These are phyloP conservation scores for Accipiter cooperii DNA, from an alignment of 2,113 vertebrate genomes.

Conservation along the genomic window DNA sequence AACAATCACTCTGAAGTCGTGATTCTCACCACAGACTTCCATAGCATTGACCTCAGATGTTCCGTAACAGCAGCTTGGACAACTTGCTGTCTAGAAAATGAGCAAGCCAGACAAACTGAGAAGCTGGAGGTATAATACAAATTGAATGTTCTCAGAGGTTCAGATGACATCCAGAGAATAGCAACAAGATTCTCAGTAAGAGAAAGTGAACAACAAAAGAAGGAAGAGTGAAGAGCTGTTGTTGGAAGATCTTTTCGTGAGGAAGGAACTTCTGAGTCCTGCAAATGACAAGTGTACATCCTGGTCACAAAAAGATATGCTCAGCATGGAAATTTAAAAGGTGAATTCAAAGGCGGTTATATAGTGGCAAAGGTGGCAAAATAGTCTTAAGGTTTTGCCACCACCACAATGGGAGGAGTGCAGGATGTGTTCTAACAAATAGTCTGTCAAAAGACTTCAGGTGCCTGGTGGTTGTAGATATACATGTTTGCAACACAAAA, in stretches of 20 bases:
- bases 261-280: background rate
- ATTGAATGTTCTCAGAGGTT: background rate
- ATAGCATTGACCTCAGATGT: background rate
- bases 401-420: accelerated
- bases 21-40: background rate
- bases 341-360: background rate
- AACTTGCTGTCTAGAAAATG: background rate
- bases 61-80: accelerated
- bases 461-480: background rate
- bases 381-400: background rate
- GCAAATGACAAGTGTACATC: background rate
- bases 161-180: background rate
- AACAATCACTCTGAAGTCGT: background rate
- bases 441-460: background rate
- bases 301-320: background rate
- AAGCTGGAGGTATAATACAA: background rate
- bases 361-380: background rate
- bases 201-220: background rate
- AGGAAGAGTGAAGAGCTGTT: background rate
- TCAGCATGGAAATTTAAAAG: background rate
- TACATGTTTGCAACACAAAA: background rate
- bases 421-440: background rate
- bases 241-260: background rate
- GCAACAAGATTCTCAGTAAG: background rate
- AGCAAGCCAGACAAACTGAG: background rate